Evolutionary conservation across 2,113 vertebrate genomes (phyloP), one percentile per base, ranked within the genome.

Genomic region (Carettochelys insculpta): DNA sequence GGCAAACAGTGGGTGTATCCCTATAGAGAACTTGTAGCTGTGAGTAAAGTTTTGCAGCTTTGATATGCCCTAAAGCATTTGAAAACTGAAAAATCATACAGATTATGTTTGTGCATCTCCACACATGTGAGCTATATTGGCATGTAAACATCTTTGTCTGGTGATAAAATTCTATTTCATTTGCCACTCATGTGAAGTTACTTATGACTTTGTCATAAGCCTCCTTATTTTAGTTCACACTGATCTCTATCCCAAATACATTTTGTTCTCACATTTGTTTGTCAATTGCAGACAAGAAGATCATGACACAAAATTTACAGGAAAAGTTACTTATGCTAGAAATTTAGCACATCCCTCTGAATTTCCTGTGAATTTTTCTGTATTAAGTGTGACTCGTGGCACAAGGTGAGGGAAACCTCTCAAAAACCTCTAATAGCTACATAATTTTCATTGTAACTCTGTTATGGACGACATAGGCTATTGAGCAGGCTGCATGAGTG

Each of bases 1-100:
- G 68, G 22, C 41, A 41, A 73, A 77, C 77, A 85, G 0, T 47
- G 22, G 0, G 0, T 71, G 45, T 92, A 9, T 34, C n/a, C 3
- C 0, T 12, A 5, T 73, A 73, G 41, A 41, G 5, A 22, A 25
- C 41, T 43, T 73, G 68, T 73, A 24, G 10, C 41, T 73, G 9
- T 22, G 38, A 7, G 11, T 24, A 34, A 65, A 65, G n/a, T 65
- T 17, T 4, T 20, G 34, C 9, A 17, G 34, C 4, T 65, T 65
- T 65, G 22, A 41, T 24, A 41, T 27, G 24, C 68, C 43, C 24
- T 43, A 73, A 73, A 43, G 22, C 41, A 43, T 73, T 27, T 73
- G 25, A 75, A 27, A 45, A 75, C 25, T 43, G 38, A 41, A 27
- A 75, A 45, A 45, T 38, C 3, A 13, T 45, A 38, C 24, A 45